phyloP scores from a whole-genome alignment of 2,797 vertebrate species.

The Phrynocephalus guinanensis region DNA sequence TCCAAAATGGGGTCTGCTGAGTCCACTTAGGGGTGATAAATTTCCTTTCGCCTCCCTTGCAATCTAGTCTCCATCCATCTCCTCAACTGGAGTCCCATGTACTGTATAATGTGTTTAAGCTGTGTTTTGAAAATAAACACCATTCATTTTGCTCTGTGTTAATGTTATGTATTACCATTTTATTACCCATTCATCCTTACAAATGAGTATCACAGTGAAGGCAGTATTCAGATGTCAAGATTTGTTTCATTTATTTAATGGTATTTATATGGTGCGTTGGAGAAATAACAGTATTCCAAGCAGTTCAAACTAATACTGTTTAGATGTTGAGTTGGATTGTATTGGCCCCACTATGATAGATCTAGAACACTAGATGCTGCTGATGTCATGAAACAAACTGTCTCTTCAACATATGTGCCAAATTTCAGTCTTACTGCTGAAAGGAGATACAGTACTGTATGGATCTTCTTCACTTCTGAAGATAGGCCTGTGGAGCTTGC shows the following conservation, averaged over 20 bases:
- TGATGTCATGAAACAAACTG: neutral
- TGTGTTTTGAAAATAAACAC: too few species aligned
- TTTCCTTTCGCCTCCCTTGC: too few species aligned
- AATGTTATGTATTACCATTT: neutral
- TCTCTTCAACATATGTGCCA: neutral
- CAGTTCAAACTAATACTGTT: neutral
- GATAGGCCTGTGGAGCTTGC: neutral
- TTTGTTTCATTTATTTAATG: neutral
- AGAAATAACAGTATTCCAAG: neutral
- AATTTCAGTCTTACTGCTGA: neutral
- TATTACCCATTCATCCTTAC: neutral
- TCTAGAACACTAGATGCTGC: neutral
- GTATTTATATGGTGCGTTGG: neutral
- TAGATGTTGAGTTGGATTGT: neutral
- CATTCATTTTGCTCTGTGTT: too few species aligned
- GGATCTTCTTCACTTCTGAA: conserved; percentile 3
- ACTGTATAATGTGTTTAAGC: too few species aligned
- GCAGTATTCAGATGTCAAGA: neutral
- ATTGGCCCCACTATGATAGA: neutral
- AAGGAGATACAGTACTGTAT: neutral
- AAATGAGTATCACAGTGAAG: neutral
- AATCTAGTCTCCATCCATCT: too few species aligned
- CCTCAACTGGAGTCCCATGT: too few species aligned
- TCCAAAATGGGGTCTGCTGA: too few species aligned
- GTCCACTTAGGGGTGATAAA: too few species aligned